phyloP scores from a whole-genome alignment of 2,797 vertebrate genomes.

The Nyctalus aviator region DNA sequence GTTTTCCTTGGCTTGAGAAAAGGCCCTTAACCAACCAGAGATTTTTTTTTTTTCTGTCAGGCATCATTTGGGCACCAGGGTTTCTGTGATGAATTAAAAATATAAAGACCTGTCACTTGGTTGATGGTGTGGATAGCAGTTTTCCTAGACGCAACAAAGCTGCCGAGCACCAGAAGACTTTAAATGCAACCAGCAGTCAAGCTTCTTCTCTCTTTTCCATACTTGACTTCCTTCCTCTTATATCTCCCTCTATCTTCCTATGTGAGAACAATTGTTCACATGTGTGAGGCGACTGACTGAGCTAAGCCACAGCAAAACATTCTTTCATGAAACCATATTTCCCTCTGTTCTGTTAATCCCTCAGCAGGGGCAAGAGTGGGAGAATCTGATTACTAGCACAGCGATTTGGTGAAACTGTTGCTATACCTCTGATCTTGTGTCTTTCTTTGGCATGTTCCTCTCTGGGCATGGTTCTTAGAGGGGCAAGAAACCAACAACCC shows the following conservation, averaged over 20 bases:
- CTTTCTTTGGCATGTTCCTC: constrained; percentile 23
- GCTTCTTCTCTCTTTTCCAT: constrained; percentile 32
- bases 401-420: background rate
- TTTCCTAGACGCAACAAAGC: constrained; percentile 67
- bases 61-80: constrained; percentile 67
- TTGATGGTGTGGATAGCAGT: constrained; percentile 75
- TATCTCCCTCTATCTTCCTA: background rate
- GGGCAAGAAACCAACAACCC: background rate
- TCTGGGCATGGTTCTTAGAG: background rate
- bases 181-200: constrained; percentile 37
- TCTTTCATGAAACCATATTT: background rate
- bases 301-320: constrained; percentile 39
- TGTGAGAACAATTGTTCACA: constrained; percentile 20
- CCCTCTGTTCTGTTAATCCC: background rate
- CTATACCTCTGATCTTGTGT: constrained; percentile 4
- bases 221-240: constrained; percentile 55
- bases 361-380: background rate
- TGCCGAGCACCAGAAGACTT: constrained; percentile 54
- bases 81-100: constrained; percentile 79
- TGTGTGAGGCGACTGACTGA: background rate
- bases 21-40: constrained; percentile 56
- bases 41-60: constrained; percentile 70
- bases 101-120: constrained; percentile 77
- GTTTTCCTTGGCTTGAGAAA: constrained; percentile 69
- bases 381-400: background rate